Base-by-base conservation (phyloP, 2,888 invertebrate genomes). In the Rhaphigaster nebulosa region DNA sequence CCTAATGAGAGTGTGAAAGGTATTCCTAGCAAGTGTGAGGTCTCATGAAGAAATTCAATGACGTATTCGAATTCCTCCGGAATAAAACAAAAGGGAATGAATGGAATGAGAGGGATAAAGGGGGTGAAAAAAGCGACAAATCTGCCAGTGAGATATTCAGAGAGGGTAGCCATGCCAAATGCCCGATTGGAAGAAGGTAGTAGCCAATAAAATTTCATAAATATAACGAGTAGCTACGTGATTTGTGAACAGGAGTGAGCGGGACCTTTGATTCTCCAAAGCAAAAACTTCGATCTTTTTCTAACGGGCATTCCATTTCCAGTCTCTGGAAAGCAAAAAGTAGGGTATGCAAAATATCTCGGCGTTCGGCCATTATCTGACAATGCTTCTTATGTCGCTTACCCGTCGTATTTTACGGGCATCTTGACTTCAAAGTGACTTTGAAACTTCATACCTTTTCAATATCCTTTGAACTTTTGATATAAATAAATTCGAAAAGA, bases 201-300 rank as follows among this genome's bases (percentile, higher is more conserved):
- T 50, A 84, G 88, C 88, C 56, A 88, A 88, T 88, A 88, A 88
- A 88, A 88, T 88, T 88, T 88, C 56, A 88, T 88, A 88, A 88
- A 88, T 88, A 88, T 88, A 88, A 88, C 88, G 60, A 88, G 88
- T 54, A 45, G 60, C 88, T 88, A 88, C 88, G 88, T 88, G 88
- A 88, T 88, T 88, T 65, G 88, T 41, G 88, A 88, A 60, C 88
- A 41, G 60, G 88, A 88, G 54, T n/a, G 88, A 60, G 88, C 88
- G 88, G 88, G 34, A 26, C 56, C 88, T 88, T 88, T 88, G 88
- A 88, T 84, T 84, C 84, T n/a, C 15, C 15, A 13, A 84, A n/a
- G 84, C 84, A 84, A 84, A 84, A 84, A 84, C 84, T 84, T 84
- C 12, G 15, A 26, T n/a, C 84, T 84, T 84, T 50, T 84, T 84